Conservation (phyloP, 30 jellyfish, hydroid and myxozoan species). For the Aurelia sp. region DNA sequence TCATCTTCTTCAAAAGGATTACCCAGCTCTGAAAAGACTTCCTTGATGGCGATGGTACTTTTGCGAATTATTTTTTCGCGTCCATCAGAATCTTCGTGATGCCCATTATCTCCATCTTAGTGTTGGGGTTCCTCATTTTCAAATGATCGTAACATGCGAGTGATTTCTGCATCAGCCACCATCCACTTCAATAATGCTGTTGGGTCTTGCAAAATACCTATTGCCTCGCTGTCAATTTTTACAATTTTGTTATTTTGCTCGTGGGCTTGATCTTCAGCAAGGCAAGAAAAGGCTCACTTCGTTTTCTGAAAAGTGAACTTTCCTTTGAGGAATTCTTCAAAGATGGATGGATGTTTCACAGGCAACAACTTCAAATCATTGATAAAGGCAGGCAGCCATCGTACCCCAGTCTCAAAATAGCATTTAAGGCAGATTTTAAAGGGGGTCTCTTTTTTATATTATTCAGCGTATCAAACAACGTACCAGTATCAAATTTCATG, state of each 20-base stretch:
- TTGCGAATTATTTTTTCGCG: slow-evolving; percentile 11
- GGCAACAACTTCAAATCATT: too few relatives aligned
- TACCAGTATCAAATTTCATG: too few relatives aligned
- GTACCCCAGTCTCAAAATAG: too few relatives aligned
- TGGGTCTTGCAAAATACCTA: slow-evolving; percentile 43
- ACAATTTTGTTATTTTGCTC: slow-evolving; percentile 61
- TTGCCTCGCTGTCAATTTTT: slow-evolving; percentile 70
- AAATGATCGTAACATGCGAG: slow-evolving; percentile 14
- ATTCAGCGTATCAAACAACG: too few relatives aligned
- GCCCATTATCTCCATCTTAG: not conserved
- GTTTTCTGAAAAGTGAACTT: too few relatives aligned
- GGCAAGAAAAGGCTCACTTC: too few relatives aligned
- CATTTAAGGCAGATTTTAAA: too few relatives aligned
- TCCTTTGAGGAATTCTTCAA: too few relatives aligned
- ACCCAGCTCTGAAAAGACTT: slow-evolving; percentile 33
- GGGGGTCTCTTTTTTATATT: too few relatives aligned
- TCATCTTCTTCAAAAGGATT: slow-evolving; percentile 62
- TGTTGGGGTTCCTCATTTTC: not conserved
- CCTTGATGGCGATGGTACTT: slow-evolving; percentile 5
- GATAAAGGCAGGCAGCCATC: too few relatives aligned
- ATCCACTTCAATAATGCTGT: slow-evolving; percentile 55
- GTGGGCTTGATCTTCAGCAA: too few relatives aligned
- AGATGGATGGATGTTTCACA: too few relatives aligned
- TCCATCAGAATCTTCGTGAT: slow-evolving; percentile 50
- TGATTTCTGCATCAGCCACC: slow-evolving; percentile 66